Evolutionary conservation across 2,888 invertebrate species (phyloP), one percentile per base, ranked within the genome.

Genomic region (Linyphia triangularis): DNA sequence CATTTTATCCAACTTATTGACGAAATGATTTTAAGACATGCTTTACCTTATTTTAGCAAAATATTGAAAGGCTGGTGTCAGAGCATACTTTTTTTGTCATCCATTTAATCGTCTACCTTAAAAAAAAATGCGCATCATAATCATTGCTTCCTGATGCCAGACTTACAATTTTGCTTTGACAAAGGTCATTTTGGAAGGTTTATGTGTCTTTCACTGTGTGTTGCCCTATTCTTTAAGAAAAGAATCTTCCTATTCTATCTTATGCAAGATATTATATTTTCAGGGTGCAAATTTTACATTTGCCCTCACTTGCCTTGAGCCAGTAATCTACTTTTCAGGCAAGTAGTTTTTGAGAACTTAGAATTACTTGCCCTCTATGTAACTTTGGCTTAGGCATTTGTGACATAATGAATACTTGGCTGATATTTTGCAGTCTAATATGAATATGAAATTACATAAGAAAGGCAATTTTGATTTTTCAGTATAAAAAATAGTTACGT

Each of bases 211-310:
- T 78, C 43, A 73, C 75, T 73, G n/a, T 51, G 51, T 51, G 22
- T 59, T 73, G 22, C 72, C 51, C 67, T 82, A 37, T 82, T 28
- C 67, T 59, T 75, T 57, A 63, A 77, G 40, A 69, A 81, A n/a
- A 73, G 59, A 69, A 43, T 84, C 43, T 63, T 43, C n/a, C 43
- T 67, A 67, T 77, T 33, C 88, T 73, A 82, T 88, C 78, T 88
- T 83, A 88, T 83, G 59, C 63, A 24, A 88, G 88, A 83, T 83
- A 88, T 88, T 88, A 37, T 88, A 88, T 88, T 88, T 88, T 88
- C 88, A 88, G 88, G 88, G 88, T 78, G 88, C 88, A 88, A 88
- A 88, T 88, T 6, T 88, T 83, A 84, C 83, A 88, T 88, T 88
- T 88, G 88, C 88, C 88, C 88, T 70, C 69, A 77, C 77, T 88